Conservation (phyloP, 2,888 invertebrate genomes). For the Micoletzkya japonica region DNA sequence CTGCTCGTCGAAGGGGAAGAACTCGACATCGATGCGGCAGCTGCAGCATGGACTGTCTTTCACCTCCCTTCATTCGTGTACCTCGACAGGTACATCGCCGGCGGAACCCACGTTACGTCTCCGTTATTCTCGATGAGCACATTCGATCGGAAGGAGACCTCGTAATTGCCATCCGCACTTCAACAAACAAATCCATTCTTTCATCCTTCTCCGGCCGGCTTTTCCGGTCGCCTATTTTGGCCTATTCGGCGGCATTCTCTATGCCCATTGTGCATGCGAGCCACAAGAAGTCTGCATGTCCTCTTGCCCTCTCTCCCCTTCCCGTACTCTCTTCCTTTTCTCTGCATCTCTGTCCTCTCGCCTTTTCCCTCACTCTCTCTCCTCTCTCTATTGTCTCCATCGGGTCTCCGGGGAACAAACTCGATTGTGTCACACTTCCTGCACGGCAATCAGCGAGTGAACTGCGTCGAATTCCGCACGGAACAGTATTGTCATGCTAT, state of each 20-base stretch:
- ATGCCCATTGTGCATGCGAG: too few species aligned
- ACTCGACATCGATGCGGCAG: conserved; percentile 54
- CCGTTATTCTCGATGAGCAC: conserved; percentile 45
- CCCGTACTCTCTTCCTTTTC: not conserved
- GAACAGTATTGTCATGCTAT: not conserved
- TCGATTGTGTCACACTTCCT: conserved; percentile 1
- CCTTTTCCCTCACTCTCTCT: not conserved
- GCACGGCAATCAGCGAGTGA: conserved; percentile 12
- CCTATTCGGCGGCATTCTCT: too few species aligned
- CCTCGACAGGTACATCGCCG: conserved; percentile 80
- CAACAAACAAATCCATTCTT: conserved; percentile 12
- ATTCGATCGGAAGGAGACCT: conserved; percentile 77
- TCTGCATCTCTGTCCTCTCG: not conserved
- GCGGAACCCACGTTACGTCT: conserved; percentile 91
- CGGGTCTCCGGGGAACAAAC: not conserved
- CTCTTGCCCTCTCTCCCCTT: not conserved
- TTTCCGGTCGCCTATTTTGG: not conserved
- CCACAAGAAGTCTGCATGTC: too few species aligned
- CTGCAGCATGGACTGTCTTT: conserved; percentile 30
- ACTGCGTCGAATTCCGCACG: too few species aligned
- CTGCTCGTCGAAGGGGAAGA: conserved; percentile 59
- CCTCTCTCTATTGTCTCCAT: not conserved
- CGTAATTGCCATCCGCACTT: conserved; percentile 99
- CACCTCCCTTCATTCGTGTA: not conserved
- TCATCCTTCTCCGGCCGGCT: not conserved